Base-by-base conservation (phyloP, 1,140 invertebrate genomes). In the Drosophila sulfurigaster region DNA sequence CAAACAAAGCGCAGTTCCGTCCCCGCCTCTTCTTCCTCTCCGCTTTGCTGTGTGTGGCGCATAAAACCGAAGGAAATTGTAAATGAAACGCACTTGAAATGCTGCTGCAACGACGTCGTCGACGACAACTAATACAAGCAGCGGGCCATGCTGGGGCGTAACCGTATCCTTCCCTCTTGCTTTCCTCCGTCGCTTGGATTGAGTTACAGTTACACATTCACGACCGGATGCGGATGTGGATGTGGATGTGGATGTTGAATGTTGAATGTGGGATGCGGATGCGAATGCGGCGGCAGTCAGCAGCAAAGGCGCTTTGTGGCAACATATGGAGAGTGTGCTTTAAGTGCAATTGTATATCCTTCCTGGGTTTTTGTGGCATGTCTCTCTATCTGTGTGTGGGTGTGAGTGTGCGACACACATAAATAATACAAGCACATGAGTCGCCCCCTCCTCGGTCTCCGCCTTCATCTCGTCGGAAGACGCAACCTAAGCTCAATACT, bases 41-140 rank as follows among this genome's bases (percentile, higher is more conserved):
- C 20, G 20, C 20, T 25, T 25, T 25, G 51, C 52, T 71, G 79
- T 83, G 81, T 83, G 75, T 68, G 78, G 49, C 82, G 76, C 79
- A 87, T 87, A 79, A 87, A 74, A 76, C 62, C 78, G 60, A 81
- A 85, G 82, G 82, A 88, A 87, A 87, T 86, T 86, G 82, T 87
- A 87, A 87, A 87, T 88, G 82, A 87, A 82, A 87, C 82, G 82
- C 83, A 87, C 83, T 87, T 87, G 79, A 87, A 87, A 79, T 82
- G 82, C 82, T 87, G 62, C 75, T 69, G 74, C 69, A 48, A 30
- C 38, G 48, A 20, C 62, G n/a, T 52, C 58, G 63, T 63, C 25
- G 51, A 30, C 59, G 10, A 57, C 46, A 49, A 65, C 69, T 58
- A 35, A 45, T 41, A 43, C 63, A 66, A 25, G 38, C 60, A 51